Conservation (phyloP, 2,113 vertebrate species). For the Pomatostomus ruficeps region DNA sequence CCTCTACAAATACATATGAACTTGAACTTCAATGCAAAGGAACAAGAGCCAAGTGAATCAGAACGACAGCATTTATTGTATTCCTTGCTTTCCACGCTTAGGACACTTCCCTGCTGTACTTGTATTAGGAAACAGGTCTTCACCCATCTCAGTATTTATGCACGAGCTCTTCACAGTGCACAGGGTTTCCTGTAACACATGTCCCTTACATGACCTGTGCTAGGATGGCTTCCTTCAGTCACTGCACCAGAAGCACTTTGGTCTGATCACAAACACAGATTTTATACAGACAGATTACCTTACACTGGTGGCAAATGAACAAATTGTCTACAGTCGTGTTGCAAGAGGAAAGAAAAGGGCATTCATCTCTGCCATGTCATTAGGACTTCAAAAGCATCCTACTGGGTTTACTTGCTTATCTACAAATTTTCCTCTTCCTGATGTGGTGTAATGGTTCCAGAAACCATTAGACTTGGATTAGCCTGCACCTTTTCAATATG, state of each 20-base stretch:
- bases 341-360: background rate
- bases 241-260: background rate
- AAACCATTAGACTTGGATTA: background rate
- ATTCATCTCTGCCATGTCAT: background rate
- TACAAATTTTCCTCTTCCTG: background rate
- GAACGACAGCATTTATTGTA: background rate
- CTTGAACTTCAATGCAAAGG: background rate
- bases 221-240: background rate
- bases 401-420: background rate
- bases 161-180: background rate
- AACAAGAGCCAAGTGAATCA: background rate
- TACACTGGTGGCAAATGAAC: background rate
- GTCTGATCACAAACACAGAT: background rate
- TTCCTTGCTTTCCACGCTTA: background rate
- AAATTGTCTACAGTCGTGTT: background rate
- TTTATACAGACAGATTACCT: background rate
- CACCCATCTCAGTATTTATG: background rate
- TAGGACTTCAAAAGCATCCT: background rate
- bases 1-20: background rate
- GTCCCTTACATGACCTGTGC: background rate
- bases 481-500: background rate
- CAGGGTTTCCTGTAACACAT: background rate
- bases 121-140: background rate
- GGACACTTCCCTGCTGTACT: background rate
- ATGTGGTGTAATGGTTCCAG: background rate